Evolutionary conservation across 2,113 vertebrate species (phyloP).

Genomic region (Ciconia stormi): DNA sequence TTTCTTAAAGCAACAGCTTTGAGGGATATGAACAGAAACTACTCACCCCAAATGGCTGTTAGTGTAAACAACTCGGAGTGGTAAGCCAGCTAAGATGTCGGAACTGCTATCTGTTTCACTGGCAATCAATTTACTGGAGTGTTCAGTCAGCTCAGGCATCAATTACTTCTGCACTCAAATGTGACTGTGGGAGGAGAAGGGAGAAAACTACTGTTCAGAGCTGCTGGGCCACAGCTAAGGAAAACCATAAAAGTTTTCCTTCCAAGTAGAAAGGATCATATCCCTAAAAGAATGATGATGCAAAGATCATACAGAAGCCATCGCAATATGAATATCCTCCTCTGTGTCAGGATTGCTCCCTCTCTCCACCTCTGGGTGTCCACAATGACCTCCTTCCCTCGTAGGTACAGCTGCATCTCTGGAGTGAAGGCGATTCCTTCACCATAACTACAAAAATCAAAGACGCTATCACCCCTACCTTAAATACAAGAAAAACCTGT

Average conservation of each 20-base stretch:
- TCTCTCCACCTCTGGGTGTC: neutral
- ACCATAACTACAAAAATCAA: neutral
- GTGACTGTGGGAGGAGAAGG: neutral
- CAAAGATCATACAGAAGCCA: neutral
- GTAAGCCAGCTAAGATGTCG: conserved; percentile 33
- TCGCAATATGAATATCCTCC: neutral
- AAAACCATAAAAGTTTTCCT: neutral
- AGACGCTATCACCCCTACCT: neutral
- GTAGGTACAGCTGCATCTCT: neutral
- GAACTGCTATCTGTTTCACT: conserved; percentile 7
- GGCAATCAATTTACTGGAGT: neutral
- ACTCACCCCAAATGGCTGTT: neutral
- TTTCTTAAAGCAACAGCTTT: neutral
- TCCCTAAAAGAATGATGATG: neutral
- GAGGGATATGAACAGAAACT: neutral
- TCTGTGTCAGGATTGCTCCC: neutral
- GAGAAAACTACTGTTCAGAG: neutral
- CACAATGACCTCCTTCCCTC: neutral
- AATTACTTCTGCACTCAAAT: neutral
- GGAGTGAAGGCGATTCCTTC: neutral
- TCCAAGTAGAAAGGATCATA: neutral
- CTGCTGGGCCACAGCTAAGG: neutral
- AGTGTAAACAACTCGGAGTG: neutral
- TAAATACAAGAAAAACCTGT: neutral
- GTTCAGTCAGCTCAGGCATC: neutral